Evolutionary conservation across 64 coral and sea anemone species (phyloP), one percentile per base, ranked within the genome.

Genomic region (Pocillopora damicornis): DNA sequence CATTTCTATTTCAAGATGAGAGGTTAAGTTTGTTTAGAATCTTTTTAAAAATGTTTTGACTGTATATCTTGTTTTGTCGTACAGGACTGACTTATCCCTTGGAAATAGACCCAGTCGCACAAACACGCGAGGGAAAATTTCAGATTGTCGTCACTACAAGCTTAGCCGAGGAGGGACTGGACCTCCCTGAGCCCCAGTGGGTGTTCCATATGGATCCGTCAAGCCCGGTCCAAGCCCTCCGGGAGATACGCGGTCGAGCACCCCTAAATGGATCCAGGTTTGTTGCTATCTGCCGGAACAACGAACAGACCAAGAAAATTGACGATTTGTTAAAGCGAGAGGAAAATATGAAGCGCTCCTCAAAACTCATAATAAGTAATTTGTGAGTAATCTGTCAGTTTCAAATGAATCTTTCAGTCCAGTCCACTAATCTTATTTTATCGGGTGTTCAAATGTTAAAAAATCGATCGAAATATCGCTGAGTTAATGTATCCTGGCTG

Each of bases 171-270:
- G 91, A 96, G 51, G 91, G 71, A 30, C 82, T 90, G 58, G 83
- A 90, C 37, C 77, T 93, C 15, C 94, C 90, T 22, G 83, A 76
- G 37, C 89, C 91, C 84, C 57, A 88, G 15, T 76, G 93, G 10
- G 91, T 93, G 5, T 57, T 96, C 37, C 91, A 93, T 22, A 93
- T 96, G 91, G 91, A 93, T 87, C 94, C 94, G 9, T 73, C 94
- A 8, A 90, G 90, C 74, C 87, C 94, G 2, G 82, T 89, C 11
- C 85, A 69, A 2, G 94, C 94, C 2, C 87, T 96, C 9, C 83
- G 75, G 63, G 87, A 96, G 60, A 90, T 96, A 9, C 91, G 94
- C 7, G 81, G 87, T 17, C 78, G 88, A 35, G 66, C 83, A 17
- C 90, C 67, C 13, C 81, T 87, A 30, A 87, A 91, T 9, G 73